Evolutionary conservation across 2,797 vertebrate species (phyloP).

Genomic region (Buphagus erythrorhynchus): DNA sequence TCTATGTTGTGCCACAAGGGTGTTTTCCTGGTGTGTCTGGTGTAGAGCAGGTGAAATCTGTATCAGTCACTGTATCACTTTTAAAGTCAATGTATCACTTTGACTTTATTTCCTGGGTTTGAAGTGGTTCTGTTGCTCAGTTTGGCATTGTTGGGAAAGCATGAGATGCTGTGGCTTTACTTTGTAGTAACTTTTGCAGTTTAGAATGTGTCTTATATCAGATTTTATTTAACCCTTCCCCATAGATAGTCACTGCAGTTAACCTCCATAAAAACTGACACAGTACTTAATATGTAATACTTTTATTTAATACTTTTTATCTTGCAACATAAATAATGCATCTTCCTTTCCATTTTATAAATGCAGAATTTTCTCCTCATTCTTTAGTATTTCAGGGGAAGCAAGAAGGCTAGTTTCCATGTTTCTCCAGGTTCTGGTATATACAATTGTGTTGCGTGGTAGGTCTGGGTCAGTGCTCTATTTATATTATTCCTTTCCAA

Average conservation of each 20-base stretch:
- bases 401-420: background rate
- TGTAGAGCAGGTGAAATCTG: background rate
- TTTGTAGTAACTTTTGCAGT: background rate
- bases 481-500: background rate
- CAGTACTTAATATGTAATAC: background rate
- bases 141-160: background rate
- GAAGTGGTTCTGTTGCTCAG: background rate
- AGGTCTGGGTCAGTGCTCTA: background rate
- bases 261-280: background rate
- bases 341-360: background rate
- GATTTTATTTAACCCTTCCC: background rate
- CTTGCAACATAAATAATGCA: background rate
- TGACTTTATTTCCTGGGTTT: background rate
- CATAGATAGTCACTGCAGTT: background rate
- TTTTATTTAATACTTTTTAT: background rate
- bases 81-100: background rate
- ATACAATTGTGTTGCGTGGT: fast-evolving
- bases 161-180: background rate
- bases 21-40: background rate
- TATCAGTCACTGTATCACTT: background rate
- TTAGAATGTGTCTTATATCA: background rate
- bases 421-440: background rate
- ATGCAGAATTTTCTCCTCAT: background rate
- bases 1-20: fast-evolving
- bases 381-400: background rate